Conservation (phyloP, 2,888 invertebrate species). For the Masnerella sp. region DNA sequence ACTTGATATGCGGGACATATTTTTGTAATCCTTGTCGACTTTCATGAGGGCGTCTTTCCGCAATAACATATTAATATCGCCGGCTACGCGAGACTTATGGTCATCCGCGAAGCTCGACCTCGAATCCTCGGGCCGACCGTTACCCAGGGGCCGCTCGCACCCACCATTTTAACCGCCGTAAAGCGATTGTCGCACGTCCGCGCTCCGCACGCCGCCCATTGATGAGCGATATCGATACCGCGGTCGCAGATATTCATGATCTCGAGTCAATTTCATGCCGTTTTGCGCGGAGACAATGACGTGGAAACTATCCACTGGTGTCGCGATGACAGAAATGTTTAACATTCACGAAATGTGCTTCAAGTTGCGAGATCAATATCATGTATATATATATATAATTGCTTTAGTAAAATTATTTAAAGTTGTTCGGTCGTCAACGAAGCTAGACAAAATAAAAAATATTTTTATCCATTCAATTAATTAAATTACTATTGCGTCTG, state of each 20-base stretch:
- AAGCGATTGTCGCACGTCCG: slow-evolving; percentile 73
- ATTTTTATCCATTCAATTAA: too few relatives aligned
- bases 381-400: too few relatives aligned
- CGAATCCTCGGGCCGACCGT: slow-evolving; percentile 70
- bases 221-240: slow-evolving; percentile 65
- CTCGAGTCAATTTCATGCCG: slow-evolving; percentile 31
- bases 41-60: slow-evolving; percentile 77
- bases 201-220: slow-evolving; percentile 54
- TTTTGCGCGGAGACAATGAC: slow-evolving; percentile 10
- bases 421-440: too few relatives aligned
- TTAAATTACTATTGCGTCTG: too few relatives aligned
- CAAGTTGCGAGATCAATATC: too few relatives aligned
- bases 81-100: slow-evolving; percentile 71
- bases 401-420: too few relatives aligned
- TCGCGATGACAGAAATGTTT: too few relatives aligned
- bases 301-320: slow-evolving; percentile 14
- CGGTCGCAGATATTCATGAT: slow-evolving; percentile 48
- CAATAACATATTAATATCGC: slow-evolving; percentile 78
- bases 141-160: slow-evolving; percentile 58
- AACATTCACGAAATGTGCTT: too few relatives aligned
- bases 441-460: too few relatives aligned
- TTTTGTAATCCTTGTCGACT: slow-evolving; percentile 77
- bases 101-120: slow-evolving; percentile 67
- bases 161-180: slow-evolving; percentile 73
- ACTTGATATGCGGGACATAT: slow-evolving; percentile 71